phyloP scores from a whole-genome alignment of 2,888 invertebrate genomes.

The Leucozona laternaria region DNA sequence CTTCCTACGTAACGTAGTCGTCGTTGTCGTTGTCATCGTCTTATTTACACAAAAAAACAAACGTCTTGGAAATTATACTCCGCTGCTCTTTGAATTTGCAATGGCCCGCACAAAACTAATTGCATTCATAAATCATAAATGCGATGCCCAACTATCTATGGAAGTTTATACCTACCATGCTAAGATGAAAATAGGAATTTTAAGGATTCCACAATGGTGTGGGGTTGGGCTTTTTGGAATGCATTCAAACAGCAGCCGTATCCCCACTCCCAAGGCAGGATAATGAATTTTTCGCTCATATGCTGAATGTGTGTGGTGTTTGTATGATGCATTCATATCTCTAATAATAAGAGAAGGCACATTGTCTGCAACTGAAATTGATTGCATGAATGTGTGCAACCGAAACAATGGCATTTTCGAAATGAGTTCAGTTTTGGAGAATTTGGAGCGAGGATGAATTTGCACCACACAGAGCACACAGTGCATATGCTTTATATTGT shows the following conservation, averaged over 20 bases:
- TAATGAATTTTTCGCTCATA: conserved; percentile 53
- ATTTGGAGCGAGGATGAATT: conserved; percentile 48
- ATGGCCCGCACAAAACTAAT: conserved; percentile 63
- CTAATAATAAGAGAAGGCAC: conserved; percentile 36
- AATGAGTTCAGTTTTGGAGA: conserved; percentile 61
- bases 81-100: conserved; percentile 35
- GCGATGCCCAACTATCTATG: conserved; percentile 60
- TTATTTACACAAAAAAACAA: conserved; percentile 8
- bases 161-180: conserved; percentile 20
- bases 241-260: conserved; percentile 11
- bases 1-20: conserved; percentile 27
- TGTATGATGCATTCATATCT: conserved; percentile 52
- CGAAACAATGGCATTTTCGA: conserved; percentile 64
- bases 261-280: not conserved
- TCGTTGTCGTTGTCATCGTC: not conserved
- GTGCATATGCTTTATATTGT: conserved; percentile 28
- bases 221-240: conserved; percentile 17
- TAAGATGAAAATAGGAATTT: conserved; percentile 62
- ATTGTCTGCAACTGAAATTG: conserved; percentile 69
- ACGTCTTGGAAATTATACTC: conserved; percentile 41
- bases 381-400: conserved; percentile 62
- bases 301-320: conserved; percentile 14
- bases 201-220: conserved; percentile 48
- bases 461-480: not conserved
- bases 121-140: conserved; percentile 65